A percentile compares a stretch with the other conserved stretches of the same genome.
phyloP scores from a whole-genome alignment of 2,888 invertebrate species.

The Eupeodes latifasciatus region DNA sequence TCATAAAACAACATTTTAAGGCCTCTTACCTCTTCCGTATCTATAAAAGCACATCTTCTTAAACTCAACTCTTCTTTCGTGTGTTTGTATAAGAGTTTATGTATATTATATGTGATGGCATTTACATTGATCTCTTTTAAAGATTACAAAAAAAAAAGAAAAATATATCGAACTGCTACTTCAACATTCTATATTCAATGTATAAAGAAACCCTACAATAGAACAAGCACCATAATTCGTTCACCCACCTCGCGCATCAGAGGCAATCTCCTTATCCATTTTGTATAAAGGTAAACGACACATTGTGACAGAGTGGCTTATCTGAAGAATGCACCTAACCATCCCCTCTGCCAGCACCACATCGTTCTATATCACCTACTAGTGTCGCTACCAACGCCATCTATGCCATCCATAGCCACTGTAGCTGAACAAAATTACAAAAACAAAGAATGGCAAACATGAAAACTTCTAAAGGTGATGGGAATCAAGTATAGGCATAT shows the following conservation, averaged over 20 bases:
- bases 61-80: constrained; percentile 13
- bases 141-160: constrained; percentile 50
- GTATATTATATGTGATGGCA: constrained; percentile 20
- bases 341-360: constrained; percentile 50
- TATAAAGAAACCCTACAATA: constrained; percentile 69
- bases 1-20: constrained; percentile 14
- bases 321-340: constrained; percentile 77
- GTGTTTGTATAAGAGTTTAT: background rate
- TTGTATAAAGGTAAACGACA: constrained; percentile 78
- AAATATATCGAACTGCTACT: constrained; percentile 28
- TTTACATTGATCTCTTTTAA: constrained; percentile 59
- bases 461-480: constrained; percentile 53
- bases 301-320: constrained; percentile 78
- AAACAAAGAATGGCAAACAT: constrained; percentile 39
- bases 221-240: constrained; percentile 68
- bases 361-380: too few species aligned
- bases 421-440: background rate
- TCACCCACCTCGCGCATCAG: constrained; percentile 58
- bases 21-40: background rate
- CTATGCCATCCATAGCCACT: background rate
- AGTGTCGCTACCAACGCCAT: background rate
- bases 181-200: background rate
- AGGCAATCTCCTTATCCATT: constrained; percentile 68
- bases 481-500: constrained; percentile 12
- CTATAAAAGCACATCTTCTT: background rate